These are phyloP conservation scores for Syngnathus acus DNA, from an alignment of 2,797 vertebrate genomes.

Conservation along the genomic window DNA sequence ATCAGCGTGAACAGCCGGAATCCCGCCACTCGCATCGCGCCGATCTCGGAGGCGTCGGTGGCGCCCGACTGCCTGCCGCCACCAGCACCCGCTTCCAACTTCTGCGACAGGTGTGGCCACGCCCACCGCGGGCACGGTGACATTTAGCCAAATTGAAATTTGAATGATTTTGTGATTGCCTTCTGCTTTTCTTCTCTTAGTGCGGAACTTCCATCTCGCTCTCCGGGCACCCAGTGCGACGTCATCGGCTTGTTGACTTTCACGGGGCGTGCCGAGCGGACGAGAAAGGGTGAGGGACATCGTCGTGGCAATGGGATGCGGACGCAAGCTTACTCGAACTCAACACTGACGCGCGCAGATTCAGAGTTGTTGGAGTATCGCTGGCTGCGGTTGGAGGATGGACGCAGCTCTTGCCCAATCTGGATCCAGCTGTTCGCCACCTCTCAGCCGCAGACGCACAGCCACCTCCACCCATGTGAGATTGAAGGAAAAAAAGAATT, in stretches of 20 bases:
- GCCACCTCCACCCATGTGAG: constrained; percentile 57
- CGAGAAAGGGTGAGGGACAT: constrained; percentile 53
- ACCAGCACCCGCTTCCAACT: constrained; percentile 37
- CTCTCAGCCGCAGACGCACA: constrained; percentile 66
- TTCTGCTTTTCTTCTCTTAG: constrained; percentile 27
- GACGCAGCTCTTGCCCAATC: constrained; percentile 52
- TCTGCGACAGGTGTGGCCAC: constrained; percentile 53
- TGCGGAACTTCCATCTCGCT: constrained; percentile 39
- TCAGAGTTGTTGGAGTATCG: constrained; percentile 60
- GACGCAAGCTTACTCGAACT: not conserved
- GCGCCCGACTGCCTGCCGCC: constrained; percentile 37
- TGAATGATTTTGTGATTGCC: not conserved
- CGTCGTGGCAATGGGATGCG: not conserved
- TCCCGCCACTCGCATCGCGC: constrained; percentile 49
- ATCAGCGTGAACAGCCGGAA: constrained; percentile 74
- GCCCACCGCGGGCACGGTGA: not conserved
- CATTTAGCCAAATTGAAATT: too few relatives aligned
- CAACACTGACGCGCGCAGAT: constrained; percentile 29
- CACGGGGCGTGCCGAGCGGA: constrained; percentile 62
- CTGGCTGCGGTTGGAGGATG: constrained; percentile 68
- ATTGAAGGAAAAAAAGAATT: not conserved
- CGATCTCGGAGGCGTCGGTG: constrained; percentile 52
- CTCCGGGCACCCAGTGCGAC: constrained; percentile 51
- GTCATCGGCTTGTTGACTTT: constrained; percentile 69
- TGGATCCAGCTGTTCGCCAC: constrained; percentile 70